Base-by-base conservation (phyloP, 2,113 vertebrate species). In the Colius striatus region DNA sequence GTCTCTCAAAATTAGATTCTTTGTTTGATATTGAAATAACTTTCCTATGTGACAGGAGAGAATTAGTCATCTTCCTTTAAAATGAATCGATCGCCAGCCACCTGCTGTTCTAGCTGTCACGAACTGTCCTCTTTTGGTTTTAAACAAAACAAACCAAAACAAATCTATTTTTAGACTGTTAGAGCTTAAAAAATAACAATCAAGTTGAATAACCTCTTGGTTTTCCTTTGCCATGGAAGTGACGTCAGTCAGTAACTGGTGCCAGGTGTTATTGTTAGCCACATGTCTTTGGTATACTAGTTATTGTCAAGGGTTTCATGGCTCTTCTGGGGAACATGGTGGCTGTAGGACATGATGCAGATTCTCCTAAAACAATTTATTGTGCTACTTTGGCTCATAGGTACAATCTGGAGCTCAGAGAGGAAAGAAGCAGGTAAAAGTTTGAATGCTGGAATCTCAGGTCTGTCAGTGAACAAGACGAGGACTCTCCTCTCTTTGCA, bases 1-100 rank as follows among this genome's bases (percentile, higher is more conserved):
- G 22, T 15, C 16, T 71, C 77, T 94, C 26, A 60, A 54, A 85
- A 84, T 79, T 62, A 84, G 15, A 43, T 36, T 77, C 43, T 60
- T 93, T 91, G 34, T 79, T 91, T 72, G 83, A 72, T 85, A 77
- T 74, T 90, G 90, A 96, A 96, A 93, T 86, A 90, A 63, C 75
- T 90, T 68, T 89, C 20, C 11, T n/a, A n/a, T 92, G 77, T 94
- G 81, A 94, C 84, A 73, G 54, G 55, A 84, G 32, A 92, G 48
- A 77, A 91, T 82, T 73, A 85, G 34, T 62, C 75, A 84, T 93
- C 86, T 91, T 77, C 76, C 72, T 81, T 87, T 74, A 94, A 95
- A 91, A 85, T 75, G 22, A 95, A 82, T 45, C 17, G 26, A 81
- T 95, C 0, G 2, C 71, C 1, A 6, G 74, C 48, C 29, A 78